phyloP scores from a whole-genome alignment of 2,113 vertebrate genomes.

The Microcebus ravelobensis region DNA sequence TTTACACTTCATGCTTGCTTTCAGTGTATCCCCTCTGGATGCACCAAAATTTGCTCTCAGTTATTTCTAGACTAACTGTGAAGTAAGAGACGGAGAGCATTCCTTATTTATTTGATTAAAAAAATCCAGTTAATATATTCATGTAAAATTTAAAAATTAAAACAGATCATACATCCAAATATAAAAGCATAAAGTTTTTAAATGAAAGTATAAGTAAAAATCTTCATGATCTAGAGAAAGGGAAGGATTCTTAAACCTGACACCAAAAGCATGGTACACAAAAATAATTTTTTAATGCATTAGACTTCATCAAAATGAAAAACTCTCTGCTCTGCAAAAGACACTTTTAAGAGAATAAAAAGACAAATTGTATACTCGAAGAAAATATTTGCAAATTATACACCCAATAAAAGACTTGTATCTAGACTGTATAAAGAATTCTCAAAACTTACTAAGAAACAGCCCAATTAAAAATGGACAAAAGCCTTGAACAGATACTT shows the following conservation, averaged over 20 bases:
- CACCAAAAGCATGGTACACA: not conserved
- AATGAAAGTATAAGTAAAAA: not conserved
- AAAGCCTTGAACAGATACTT: not conserved
- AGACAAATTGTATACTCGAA: not conserved
- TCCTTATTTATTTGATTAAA: conserved; percentile 77
- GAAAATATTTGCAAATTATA: not conserved
- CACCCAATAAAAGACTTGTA: not conserved
- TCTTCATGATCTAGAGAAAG: not conserved
- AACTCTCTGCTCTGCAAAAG: not conserved
- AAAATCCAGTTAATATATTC: conserved; percentile 79
- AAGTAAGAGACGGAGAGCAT: conserved; percentile 76
- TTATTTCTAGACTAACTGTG: conserved; percentile 66
- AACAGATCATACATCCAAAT: not conserved
- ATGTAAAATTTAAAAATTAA: conserved; percentile 69
- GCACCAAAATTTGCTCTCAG: not conserved
- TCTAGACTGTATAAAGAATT: not conserved
- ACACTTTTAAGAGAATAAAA: not conserved
- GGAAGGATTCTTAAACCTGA: not conserved
- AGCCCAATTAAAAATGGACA: not conserved
- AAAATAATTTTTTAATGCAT: not conserved
- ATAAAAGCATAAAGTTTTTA: not conserved
- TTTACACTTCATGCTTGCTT: conserved; percentile 46
- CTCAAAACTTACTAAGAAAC: not conserved
- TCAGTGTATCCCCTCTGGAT: not conserved
- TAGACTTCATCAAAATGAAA: not conserved